Evolutionary conservation across 2,113 vertebrate genomes (phyloP).

Genomic region (Hepsetus odoe): DNA sequence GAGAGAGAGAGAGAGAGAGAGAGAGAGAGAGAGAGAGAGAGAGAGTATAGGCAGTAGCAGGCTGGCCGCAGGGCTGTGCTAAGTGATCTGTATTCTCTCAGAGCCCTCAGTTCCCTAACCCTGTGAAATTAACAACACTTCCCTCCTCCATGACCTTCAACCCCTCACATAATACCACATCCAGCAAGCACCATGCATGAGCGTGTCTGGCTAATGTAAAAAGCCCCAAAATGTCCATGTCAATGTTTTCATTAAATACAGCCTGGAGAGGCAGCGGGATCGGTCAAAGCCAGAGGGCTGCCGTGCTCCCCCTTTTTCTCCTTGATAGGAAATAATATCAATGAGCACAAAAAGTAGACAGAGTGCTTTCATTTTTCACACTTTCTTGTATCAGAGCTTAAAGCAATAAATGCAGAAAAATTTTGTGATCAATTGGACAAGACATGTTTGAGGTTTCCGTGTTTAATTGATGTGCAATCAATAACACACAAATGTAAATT

Average conservation of each 20-base stretch:
- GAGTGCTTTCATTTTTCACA: neutral
- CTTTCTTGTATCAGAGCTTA: neutral
- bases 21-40: conserved; percentile 16
- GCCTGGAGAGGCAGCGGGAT: no score
- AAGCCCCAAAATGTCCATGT: conserved; percentile 87
- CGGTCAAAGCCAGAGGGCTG: conserved; percentile 73
- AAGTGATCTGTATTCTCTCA: conserved; percentile 99
- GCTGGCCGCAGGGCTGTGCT: conserved; percentile 89
- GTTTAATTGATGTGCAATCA: neutral
- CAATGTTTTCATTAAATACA: conserved; percentile 86
- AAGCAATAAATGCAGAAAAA: neutral
- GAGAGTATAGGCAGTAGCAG: conserved; percentile 72
- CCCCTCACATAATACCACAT: conserved; percentile 98
- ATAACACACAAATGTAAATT: neutral
- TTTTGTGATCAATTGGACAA: neutral
- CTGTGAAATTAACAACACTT: conserved; percentile 99
- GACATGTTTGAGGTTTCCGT: neutral
- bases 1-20: conserved; percentile 24
- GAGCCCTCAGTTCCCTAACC: conserved; percentile 99
- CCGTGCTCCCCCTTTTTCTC: conserved; percentile 17
- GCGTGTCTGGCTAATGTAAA: conserved; percentile 93
- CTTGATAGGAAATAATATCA: conserved; percentile 38
- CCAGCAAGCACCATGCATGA: conserved; percentile 99
- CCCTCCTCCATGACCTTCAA: conserved; percentile 90
- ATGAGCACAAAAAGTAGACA: conserved; percentile 1